A percentile compares a stretch with the other conserved stretches of the same genome.
These are phyloP conservation scores for Perognathus longimembris DNA, from an alignment of 2,113 vertebrate genomes.

Conservation along the genomic window DNA sequence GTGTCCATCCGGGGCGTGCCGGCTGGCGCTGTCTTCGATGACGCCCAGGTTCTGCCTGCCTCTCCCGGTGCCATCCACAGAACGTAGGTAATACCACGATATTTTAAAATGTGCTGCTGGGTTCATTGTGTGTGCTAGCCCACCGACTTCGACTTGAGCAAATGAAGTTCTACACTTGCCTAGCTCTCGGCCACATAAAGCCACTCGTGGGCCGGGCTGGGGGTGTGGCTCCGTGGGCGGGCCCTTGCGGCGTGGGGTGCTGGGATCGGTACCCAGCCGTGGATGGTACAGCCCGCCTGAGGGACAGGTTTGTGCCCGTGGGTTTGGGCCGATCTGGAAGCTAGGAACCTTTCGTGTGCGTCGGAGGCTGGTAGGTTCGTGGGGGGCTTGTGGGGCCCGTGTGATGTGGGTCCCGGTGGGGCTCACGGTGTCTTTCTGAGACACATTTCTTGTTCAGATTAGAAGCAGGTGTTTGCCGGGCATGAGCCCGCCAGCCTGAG, in stretches of 20 bases:
- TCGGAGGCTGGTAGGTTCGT: fast-evolving
- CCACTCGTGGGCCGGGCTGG: not conserved
- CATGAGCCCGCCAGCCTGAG: too few relatives aligned
- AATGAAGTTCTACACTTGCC: not conserved
- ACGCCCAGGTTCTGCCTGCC: not conserved
- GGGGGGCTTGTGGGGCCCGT: fast-evolving
- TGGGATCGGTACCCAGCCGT: not conserved
- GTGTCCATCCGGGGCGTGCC: fast-evolving
- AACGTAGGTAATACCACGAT: fast-evolving
- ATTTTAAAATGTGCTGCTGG: too few relatives aligned
- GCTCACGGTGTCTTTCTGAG: fast-evolving
- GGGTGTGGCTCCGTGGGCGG: not conserved
- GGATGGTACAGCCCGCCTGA: fast-evolving
- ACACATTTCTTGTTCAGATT: not conserved
- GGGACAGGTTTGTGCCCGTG: not conserved
- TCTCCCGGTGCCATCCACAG: not conserved
- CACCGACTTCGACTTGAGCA: not conserved
- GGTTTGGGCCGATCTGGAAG: not conserved
- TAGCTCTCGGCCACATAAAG: not conserved
- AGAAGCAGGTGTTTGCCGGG: not conserved
- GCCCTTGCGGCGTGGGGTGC: not conserved
- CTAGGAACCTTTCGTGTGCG: fast-evolving
- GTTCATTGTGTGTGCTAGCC: fast-evolving
- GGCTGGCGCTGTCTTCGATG: not conserved
- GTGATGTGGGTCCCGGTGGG: not conserved